phyloP scores from a whole-genome alignment of 1,140 invertebrate species.

The Paralvinella palmiformis region DNA sequence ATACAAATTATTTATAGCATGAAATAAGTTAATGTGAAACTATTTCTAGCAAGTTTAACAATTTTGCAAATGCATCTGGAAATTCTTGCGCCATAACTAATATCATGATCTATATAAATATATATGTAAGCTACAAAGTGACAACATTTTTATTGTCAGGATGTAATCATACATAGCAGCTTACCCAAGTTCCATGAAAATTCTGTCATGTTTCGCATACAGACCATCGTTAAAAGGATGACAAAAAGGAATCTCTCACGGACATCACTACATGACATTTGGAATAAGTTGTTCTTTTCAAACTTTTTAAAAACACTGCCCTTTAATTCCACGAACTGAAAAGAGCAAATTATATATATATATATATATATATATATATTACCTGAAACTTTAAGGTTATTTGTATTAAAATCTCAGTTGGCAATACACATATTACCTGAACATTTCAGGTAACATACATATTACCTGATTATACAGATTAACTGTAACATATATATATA shows the following conservation, averaged over 20 bases:
- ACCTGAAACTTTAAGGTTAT: too few species aligned
- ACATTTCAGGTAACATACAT: too few species aligned
- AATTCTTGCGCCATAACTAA: too few species aligned
- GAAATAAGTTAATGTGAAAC: too few species aligned
- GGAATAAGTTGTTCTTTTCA: constrained; percentile 95
- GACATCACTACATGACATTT: constrained; percentile 74
- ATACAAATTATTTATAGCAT: too few species aligned
- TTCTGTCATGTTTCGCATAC: constrained; percentile 97
- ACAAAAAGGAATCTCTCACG: constrained; percentile 91
- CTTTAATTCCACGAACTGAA: constrained; percentile 96
- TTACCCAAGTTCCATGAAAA: constrained; percentile 83
- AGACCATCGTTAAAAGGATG: constrained; percentile 84
- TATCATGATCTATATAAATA: neutral
- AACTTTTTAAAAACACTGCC: constrained; percentile 99
- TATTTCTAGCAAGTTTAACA: too few species aligned
- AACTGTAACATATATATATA: too few species aligned
- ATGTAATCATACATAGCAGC: neutral
- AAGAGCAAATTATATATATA: constrained; percentile 25
- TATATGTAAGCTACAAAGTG: neutral
- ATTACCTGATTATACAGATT: too few species aligned
- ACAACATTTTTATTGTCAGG: neutral
- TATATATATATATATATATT: too few species aligned
- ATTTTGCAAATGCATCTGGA: too few species aligned
- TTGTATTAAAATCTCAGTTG: too few species aligned
- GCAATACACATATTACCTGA: too few species aligned